Evolutionary conservation across 2,888 invertebrate species (phyloP), one percentile per base, ranked within the genome.

Genomic region (Punctoribates punctum): DNA sequence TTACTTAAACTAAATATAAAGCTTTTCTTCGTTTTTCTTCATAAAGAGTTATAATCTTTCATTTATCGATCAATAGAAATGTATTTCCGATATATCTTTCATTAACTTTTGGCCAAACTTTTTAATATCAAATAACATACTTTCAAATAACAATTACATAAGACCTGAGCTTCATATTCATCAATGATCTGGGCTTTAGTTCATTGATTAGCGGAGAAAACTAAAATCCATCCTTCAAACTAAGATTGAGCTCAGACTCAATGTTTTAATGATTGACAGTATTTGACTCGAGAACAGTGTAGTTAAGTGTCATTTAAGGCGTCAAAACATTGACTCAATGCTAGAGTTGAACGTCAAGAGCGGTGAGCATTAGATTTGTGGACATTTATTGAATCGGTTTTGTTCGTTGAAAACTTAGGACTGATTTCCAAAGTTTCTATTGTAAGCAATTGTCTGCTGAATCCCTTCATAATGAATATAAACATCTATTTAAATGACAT

Each of bases 1-100:
- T 70, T 72, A 48, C 72, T 72, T 72, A 38, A 72, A 72, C 72
- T 46, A 72, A 38, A 42, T 25, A 72, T 48, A 72, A 72, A 42
- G 38, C 67, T 67, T 67, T 72, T 42, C 20, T 72, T 48, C 46
- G 27, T 72, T 46, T 46, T 48, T 48, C 27, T 11, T n/a, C 48
- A 48, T 25, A 72, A 67, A 67, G 38, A 72, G 72, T 72, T 70
- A 42, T 46, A 72, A 72, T 48, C 72, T 72, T 48, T 72, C 23
- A 70, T 13, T 42, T 70, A 62, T 62, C 34, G 62, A 62, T 62
- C 29, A 20, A 34, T 42, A 42, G 42, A 42, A 42, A 42, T 42
- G 9, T 42, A 42, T 42, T 42, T 11, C 13, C 42, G 51, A 17
- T 20, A 51, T 51, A 51, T 20, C 5, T 51, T 51, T 51, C 51